These are phyloP conservation scores for Centropus unirufus DNA, from an alignment of 2,113 vertebrate species.

Conservation along the genomic window DNA sequence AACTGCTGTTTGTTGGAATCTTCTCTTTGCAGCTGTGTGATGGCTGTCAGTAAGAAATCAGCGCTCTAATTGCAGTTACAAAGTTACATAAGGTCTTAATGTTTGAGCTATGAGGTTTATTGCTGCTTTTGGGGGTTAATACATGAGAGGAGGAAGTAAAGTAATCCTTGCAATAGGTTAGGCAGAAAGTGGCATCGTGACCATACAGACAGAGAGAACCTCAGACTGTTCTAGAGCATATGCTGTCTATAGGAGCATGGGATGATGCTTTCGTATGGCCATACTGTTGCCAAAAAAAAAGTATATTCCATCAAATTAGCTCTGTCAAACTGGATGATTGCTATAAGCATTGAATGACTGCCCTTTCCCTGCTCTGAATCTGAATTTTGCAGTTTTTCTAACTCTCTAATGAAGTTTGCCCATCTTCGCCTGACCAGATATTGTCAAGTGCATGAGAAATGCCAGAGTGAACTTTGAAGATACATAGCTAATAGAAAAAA, in stretches of 20 bases:
- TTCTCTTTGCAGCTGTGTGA: neutral
- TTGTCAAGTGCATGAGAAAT: slow-evolving; percentile 24
- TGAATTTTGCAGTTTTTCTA: neutral
- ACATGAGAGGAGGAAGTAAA: neutral
- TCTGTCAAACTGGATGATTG: neutral
- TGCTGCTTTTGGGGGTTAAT: neutral
- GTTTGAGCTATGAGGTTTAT: neutral
- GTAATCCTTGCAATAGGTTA: neutral
- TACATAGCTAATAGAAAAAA: slow-evolving; percentile 27
- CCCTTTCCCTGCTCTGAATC: neutral
- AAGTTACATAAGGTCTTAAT: neutral
- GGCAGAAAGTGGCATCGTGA: neutral
- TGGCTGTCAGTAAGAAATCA: neutral
- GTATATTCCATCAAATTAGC: neutral
- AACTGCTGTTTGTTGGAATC: neutral
- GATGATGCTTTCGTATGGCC: neutral
- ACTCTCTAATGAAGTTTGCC: neutral
- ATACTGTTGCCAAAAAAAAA: neutral
- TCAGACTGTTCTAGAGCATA: fast-evolving
- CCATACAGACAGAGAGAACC: neutral
- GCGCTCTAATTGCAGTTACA: neutral
- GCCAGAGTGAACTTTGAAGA: slow-evolving; percentile 56
- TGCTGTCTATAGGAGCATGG: neutral
- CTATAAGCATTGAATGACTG: neutral
- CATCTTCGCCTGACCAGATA: neutral